Evolutionary conservation across 1,140 invertebrate genomes (phyloP).

Genomic region (Pachypsylla venusta): DNA sequence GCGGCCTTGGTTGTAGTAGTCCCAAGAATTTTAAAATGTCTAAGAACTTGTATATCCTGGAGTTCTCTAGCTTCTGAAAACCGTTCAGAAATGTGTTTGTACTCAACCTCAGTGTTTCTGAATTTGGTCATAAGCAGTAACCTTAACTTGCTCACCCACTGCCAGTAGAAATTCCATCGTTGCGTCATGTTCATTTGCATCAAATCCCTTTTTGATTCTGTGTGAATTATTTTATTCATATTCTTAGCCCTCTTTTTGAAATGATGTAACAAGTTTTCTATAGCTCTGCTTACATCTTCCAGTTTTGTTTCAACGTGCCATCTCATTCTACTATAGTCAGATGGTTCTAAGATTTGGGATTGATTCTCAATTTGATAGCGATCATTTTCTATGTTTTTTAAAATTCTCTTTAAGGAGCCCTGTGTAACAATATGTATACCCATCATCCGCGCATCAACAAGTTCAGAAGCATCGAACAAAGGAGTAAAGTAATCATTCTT

Average conservation of each 20-base stretch:
- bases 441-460: no score
- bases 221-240: background rate
- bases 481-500: no score
- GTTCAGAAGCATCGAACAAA: no score
- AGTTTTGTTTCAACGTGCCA: background rate
- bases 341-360: background rate
- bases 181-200: background rate
- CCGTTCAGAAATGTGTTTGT: conserved; percentile 2
- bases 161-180: conserved; percentile 9
- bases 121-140: background rate
- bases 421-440: no score
- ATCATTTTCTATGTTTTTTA: background rate
- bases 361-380: background rate
- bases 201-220: background rate
- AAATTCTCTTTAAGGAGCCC: background rate
- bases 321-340: background rate
- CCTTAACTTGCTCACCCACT: background rate
- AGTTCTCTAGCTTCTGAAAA: conserved; percentile 12
- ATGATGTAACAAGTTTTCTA: background rate
- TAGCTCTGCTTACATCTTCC: background rate
- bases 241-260: background rate
- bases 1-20: conserved; percentile 67
- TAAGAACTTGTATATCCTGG: conserved; percentile 15
- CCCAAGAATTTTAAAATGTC: conserved; percentile 39
- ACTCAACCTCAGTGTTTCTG: background rate